These are phyloP conservation scores for Drosophila mayri DNA, from an alignment of 1,140 invertebrate species.

Conservation along the genomic window DNA sequence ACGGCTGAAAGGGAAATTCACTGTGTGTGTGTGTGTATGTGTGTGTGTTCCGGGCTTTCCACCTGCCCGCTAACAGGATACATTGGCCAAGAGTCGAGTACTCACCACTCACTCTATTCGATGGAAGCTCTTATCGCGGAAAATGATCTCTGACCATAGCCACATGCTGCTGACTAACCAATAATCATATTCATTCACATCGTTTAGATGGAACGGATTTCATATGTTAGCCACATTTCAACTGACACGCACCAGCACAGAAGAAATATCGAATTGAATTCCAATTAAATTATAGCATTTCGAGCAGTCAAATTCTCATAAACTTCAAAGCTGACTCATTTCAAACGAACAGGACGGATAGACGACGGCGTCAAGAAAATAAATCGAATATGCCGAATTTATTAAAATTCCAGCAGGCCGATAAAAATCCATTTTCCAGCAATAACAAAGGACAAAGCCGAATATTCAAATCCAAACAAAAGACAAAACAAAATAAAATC, in stretches of 20 bases:
- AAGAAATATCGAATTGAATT: conserved; percentile 25
- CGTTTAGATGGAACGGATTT: conserved; percentile 6
- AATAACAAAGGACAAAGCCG: conserved; percentile 31
- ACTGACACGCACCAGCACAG: conserved; percentile 36
- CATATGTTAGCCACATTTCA: conserved; percentile 14
- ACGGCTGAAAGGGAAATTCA: conserved; percentile 11
- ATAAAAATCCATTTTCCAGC: conserved; percentile 43
- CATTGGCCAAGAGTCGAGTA: conserved; percentile 7
- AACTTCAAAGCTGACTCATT: conserved; percentile 39
- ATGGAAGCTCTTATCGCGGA: conserved; percentile 33
- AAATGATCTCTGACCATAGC: conserved; percentile 24
- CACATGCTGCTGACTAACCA: conserved; percentile 18
- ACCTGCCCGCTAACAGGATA: conserved; percentile 31
- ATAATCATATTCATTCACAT: conserved; percentile 14
- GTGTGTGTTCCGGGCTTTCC: conserved; percentile 33
- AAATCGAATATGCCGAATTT: conserved; percentile 44
- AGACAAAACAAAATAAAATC: conserved; percentile 26
- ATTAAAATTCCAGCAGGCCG: conserved; percentile 35
- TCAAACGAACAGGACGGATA: conserved; percentile 1
- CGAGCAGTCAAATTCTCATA: conserved; percentile 16
- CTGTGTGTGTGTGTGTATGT: not conserved
- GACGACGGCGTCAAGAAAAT: conserved; percentile 5
- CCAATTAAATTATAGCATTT: conserved; percentile 46
- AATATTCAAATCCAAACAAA: conserved; percentile 26
- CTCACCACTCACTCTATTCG: conserved; percentile 11